Evolutionary conservation across 2,888 invertebrate genomes (phyloP), one percentile per base, ranked within the genome.

Genomic region (Amphipyra tragopoginis): DNA sequence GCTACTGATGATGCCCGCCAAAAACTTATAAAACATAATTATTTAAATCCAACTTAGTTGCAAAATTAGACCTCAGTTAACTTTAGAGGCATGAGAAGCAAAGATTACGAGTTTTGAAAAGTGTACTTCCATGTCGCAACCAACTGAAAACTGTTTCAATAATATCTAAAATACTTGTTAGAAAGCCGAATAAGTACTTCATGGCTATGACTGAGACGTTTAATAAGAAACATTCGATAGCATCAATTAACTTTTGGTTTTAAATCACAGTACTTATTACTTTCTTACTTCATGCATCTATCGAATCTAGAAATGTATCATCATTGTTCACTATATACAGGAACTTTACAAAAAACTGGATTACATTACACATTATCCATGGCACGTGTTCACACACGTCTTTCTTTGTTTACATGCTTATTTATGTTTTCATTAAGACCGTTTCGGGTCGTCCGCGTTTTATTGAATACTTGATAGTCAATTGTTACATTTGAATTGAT

Each of bases 401-500:
- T 42, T 36, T 38, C 14, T 51, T 60, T 52, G 39, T 52, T 48
- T 39, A 29, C 11, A 54, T 21, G 45, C 26, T 47, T 62, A 48
- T 21, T 65, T 69, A 36, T 40, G 40, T 53, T 65, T 54, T 54
- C 33, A 54, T 44, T 56, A 49, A 52, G 40, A 49, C 49, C 47
- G 15, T 58, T 47, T 56, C 29, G 45, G 55, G 44, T 58, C 54
- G 51, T 13, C 36, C 10, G n/a, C 45, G 44, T 44, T 58, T 59
- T 48, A 69, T 73, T 61, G 11, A 56, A 56, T 53, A 40, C 38
- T 40, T 56, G 10, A 44, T 44, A 13, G 15, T 50, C 52, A 63
- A 58, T 63, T 63, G 53, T 62, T 54, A 43, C 34, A 44, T 53
- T 57, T 45, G 34, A 67, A 63, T 69, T 44, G 29, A 53, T 52